Evolutionary conservation across 2,113 vertebrate species (phyloP), one percentile per base, ranked within the genome.

Genomic region (Rostratula benghalensis): DNA sequence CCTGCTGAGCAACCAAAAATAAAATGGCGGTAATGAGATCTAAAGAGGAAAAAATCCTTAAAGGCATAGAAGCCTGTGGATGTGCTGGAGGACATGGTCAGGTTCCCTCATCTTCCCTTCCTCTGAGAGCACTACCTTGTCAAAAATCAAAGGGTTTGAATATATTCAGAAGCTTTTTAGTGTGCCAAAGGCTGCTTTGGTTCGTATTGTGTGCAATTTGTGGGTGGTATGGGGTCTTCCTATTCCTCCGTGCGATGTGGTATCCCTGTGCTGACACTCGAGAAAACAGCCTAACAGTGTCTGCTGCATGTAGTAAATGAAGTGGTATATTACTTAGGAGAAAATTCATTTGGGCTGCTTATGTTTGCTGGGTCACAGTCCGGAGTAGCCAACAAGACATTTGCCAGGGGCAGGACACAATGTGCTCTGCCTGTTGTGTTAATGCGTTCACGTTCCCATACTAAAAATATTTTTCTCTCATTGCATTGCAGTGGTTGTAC

Each of bases 391-490:
- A 84, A 69, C 51, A 50, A 94, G 86, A 76, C 37, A 28, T 89
- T 79, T 16, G 2, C 76, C 96, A 95, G 90, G 89, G 87, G 71
- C 93, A 94, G 91, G 51, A 94, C 94, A 68, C 65, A 63, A 87
- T 84, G 95, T 97, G 77, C 87, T 81, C 73, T 95, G 80, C 83
- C 65, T 92, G 88, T 77, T 96, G 78, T 28, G 79, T 71, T 96
- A 87, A 93, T 90, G 69, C 24, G 69, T 86, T 89, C 74, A 54
- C 15, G 48, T 87, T 87, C 27, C 83, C 65, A 41, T 35, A 41
- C 37, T 11, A 92, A 91, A 86, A 83, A 74, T 70, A 68, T 39
- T 92, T 84, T 83, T 74, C 76, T 92, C 60, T 59, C 61, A 43
- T 57, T 93, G 11, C 37, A 11, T 41, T 81, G 84, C 51, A 60